Conservation (phyloP, 2,113 vertebrate species). For the Ceratotherium simum region DNA sequence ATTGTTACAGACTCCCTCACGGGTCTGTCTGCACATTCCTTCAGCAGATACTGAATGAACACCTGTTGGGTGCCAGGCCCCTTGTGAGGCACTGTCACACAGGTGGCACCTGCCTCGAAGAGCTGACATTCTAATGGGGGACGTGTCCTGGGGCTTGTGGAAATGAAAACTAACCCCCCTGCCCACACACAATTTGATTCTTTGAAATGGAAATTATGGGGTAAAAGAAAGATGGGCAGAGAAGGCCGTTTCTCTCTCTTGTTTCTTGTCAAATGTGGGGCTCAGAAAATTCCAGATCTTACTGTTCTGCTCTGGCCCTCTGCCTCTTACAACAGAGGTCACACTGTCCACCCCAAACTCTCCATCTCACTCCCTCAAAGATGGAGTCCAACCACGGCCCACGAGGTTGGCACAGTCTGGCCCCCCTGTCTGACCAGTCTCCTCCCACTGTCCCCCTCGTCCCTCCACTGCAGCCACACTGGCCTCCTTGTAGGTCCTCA, state of each 20-base stretch:
- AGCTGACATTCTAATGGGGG: not conserved
- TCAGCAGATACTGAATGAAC: not conserved
- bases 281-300: not conserved
- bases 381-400: not conserved
- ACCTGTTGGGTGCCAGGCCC: not conserved
- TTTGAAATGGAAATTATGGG: not conserved
- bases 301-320: not conserved
- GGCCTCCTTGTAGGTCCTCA: not conserved
- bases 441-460: fast-evolving
- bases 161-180: not conserved
- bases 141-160: no score
- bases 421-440: fast-evolving
- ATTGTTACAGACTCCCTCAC: no score
- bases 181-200: not conserved
- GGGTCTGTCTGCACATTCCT: fast-evolving
- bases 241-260: not conserved
- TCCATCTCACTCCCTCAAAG: not conserved
- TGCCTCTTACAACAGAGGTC: not conserved
- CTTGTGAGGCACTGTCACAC: not conserved
- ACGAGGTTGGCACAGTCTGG: not conserved
- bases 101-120: not conserved
- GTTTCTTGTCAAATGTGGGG: not conserved
- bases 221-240: not conserved
- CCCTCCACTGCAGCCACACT: not conserved
- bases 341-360: not conserved